phyloP scores from a whole-genome alignment of 2,113 vertebrate species.

The Crotalus helleri region DNA sequence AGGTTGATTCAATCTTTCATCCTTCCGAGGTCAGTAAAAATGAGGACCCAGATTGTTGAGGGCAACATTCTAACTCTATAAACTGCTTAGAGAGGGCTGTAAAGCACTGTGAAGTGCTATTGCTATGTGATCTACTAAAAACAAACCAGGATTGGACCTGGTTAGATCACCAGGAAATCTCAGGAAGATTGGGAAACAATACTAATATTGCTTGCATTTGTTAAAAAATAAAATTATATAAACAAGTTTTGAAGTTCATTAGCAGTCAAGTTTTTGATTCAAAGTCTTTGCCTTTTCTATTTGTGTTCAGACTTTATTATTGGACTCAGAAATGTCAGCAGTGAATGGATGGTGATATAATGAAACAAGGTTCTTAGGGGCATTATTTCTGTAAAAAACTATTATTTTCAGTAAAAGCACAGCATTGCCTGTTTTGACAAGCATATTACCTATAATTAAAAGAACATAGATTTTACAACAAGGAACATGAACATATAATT shows the following conservation, averaged over 20 bases:
- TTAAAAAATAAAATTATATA: background rate
- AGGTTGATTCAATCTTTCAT: no score
- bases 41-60: no score
- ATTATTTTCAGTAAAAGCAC: background rate
- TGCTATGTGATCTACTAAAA: background rate
- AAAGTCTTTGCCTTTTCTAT: background rate
- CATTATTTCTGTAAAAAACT: background rate
- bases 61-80: no score
- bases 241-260: background rate
- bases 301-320: background rate
- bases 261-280: background rate
- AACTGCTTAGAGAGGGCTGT: no score
- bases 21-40: no score
- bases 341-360: background rate
- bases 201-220: background rate
- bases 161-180: background rate
- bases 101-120: no score
- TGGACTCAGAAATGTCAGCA: background rate
- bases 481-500: background rate
- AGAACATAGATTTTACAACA: background rate
- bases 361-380: background rate
- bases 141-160: background rate
- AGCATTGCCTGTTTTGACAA: background rate
- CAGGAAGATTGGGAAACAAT: background rate
- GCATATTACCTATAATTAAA: background rate